Evolutionary conservation across 2,113 vertebrate species (phyloP), one percentile per base, ranked within the genome.

Genomic region (Colossoma macropomum): DNA sequence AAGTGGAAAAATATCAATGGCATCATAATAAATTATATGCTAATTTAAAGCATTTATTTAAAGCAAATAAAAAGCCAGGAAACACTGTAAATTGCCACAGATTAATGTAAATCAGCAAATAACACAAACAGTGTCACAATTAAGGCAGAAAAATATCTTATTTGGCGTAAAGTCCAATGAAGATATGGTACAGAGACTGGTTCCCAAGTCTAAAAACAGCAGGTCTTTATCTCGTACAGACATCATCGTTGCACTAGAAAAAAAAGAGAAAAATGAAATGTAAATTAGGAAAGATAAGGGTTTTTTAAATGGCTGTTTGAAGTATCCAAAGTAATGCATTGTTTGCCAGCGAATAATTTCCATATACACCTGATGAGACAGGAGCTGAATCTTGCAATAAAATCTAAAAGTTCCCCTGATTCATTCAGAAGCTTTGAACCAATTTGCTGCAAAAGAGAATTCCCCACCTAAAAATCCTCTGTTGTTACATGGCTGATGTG

Each of bases 221-320:
- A 54, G 23, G 10, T 77, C 81, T 75, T 93, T 89, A 93, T 52
- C 89, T 86, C 13, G 89, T 91, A 76, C 90, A 94, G 69, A 92
- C 86, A 1, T 94, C 94, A 66, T 92, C 90, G 3, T 88, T 88
- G 84, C 95, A 93, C 94, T 96, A 91, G 13, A 19, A 17, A 52
- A 45, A 19, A 8, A 52, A 19, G 8, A 52, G 17, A 15, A 17
- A 19, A 56, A 56, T 1, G 1, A 19, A 54, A 2, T 4, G 17
- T 19, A 56, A 56, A 56, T 21, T 0, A 9, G 9, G n/a, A 54
- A 68, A 38, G n/a, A 38, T 52, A 45, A 50, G 2, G 19, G 28
- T 63, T 3, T 15, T 50, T 45, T 27, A 27, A 23, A 23, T 59
- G 56, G 12, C 23, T 69, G 8, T 27, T 16, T 79, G 34, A 54